Evolutionary conservation across 2,797 vertebrate species (phyloP), one percentile per base, ranked within the genome.

Genomic region (Pempheris klunzingeri): DNA sequence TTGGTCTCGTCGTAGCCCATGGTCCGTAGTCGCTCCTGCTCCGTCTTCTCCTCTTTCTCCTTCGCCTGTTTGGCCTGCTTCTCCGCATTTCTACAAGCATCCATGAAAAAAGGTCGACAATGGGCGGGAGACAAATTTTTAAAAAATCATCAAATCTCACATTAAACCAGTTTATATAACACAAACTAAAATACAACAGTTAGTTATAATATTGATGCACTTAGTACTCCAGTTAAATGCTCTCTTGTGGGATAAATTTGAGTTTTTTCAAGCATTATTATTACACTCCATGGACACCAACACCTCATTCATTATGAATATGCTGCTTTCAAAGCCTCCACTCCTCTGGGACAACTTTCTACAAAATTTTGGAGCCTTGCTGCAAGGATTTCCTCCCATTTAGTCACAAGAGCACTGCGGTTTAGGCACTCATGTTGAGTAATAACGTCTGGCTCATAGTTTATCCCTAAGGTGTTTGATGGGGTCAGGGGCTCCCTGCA

Each of bases 1-100:
- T 99, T 99, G 89, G 95, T 96, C 89, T 99, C 98, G 17, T 99
- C 98, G 20, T 97, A 99, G 85, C 98, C 98, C 60, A 99, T 92
- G 81, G 95, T 98, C 81, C 97, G 95, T 92, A 99, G 94, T 88
- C 96, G 96, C 92, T 99, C 98, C 15, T 92, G 94, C 90, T 99
- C 98, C 3, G 95, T 94, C 86, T 96, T 97, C 87, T 97, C 96
- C 84, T 96, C 96, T 2, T 85, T 95, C 58, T 97, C 94, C 81
- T 96, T 96, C 68, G 95, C 96, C 68, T 93, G 92, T 85, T 95
- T 97, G 88, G 92, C 87, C 46, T 94, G 85, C 73, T 97, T 96
- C 58, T 98, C 96, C 65, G 94, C 95, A 96, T 96, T 97, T 93
- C 98, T 99, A 76, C 7, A 77, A 3, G 11, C 0, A 57, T 24